Evolutionary conservation across 2,797 vertebrate genomes (phyloP).

Genomic region (Peromyscus melanophrys): DNA sequence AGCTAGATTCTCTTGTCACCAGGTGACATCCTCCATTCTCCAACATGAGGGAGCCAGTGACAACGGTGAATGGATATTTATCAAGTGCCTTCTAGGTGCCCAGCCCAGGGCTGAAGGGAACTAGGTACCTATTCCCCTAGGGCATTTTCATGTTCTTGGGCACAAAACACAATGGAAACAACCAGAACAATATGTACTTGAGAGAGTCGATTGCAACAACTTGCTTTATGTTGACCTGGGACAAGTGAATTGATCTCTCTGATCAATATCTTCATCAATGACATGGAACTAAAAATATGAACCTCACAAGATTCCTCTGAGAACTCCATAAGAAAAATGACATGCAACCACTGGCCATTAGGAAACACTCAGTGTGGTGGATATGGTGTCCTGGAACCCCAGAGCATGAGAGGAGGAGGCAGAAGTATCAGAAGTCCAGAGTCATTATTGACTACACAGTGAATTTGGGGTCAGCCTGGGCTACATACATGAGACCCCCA

Average conservation of each 20-base stretch:
- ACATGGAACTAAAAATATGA: conserved; percentile 24
- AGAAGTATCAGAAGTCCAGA: not conserved
- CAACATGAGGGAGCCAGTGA: not conserved
- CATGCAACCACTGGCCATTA: not conserved
- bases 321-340: not conserved
- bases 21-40: not conserved
- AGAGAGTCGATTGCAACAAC: not conserved
- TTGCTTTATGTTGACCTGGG: not conserved
- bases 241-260: not conserved
- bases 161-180: not conserved
- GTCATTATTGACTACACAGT: not conserved
- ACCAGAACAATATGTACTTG: not conserved
- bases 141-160: not conserved
- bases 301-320: not conserved
- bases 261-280: conserved; percentile 17
- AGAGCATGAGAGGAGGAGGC: not conserved
- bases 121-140: not conserved
- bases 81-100: not conserved
- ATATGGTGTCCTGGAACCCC: not conserved
- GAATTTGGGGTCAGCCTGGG: not conserved
- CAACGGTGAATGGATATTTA: not conserved
- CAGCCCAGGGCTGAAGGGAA: not conserved
- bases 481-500: not conserved
- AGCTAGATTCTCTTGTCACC: conserved; percentile 20
- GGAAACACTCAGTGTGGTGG: not conserved